phyloP scores from a whole-genome alignment of 2,797 vertebrate species.

The Danio jaintianensis region DNA sequence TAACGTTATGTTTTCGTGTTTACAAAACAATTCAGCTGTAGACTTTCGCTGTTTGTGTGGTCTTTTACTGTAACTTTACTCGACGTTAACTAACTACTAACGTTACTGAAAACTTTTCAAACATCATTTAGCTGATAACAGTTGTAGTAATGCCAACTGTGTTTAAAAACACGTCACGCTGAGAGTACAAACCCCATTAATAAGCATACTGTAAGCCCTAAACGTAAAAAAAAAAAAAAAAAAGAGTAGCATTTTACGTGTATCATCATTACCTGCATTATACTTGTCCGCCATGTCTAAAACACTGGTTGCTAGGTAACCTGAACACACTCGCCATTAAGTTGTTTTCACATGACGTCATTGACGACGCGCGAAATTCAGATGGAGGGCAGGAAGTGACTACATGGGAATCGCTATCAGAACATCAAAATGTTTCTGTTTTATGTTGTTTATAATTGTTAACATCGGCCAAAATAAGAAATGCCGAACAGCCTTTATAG shows the following conservation, averaged over 20 bases:
- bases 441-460: too few relatives aligned
- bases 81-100: not conserved
- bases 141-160: not conserved
- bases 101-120: not conserved
- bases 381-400: too few relatives aligned
- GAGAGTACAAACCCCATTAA: not conserved
- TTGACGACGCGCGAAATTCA: too few relatives aligned
- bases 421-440: too few relatives aligned
- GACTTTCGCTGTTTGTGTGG: not conserved
- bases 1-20: not conserved
- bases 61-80: not conserved
- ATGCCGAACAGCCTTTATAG: too few relatives aligned
- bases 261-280: slow-evolving; percentile 15
- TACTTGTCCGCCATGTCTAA: slow-evolving; percentile 35
- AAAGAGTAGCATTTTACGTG: not conserved
- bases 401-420: too few relatives aligned
- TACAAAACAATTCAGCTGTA: not conserved
- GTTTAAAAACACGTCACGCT: not conserved
- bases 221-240: too few relatives aligned
- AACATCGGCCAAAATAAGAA: too few relatives aligned
- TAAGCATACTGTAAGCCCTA: not conserved
- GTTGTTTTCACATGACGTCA: too few relatives aligned
- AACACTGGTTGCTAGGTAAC: slow-evolving; percentile 40
- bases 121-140: not conserved
- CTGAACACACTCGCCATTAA: too few relatives aligned